Conservation (phyloP, 2,888 invertebrate species). For the Trisateles emortualis region DNA sequence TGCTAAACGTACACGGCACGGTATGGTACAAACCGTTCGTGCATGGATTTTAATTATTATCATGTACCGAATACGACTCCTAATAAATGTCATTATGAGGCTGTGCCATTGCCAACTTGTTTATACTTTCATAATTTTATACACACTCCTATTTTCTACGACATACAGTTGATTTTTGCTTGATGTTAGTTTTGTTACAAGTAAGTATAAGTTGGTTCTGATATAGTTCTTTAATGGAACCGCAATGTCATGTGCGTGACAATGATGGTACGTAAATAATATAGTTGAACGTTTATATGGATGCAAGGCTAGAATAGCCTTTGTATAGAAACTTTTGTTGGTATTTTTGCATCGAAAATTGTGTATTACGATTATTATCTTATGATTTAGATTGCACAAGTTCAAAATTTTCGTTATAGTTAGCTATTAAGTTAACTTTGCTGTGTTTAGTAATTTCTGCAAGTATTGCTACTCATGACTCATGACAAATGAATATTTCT, state of each 20-base stretch:
- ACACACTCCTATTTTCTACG: conserved; percentile 16
- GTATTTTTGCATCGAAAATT: conserved; percentile 53
- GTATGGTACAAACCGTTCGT: conserved; percentile 81
- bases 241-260: conserved; percentile 82
- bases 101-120: conserved; percentile 61
- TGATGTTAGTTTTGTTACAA: conserved; percentile 3
- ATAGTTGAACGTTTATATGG: conserved; percentile 73
- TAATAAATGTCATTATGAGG: conserved; percentile 86
- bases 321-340: conserved; percentile 66
- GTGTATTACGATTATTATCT: conserved; percentile 48
- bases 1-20: conserved; percentile 79
- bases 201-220: conserved; percentile 53
- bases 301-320: conserved; percentile 57
- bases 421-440: conserved; percentile 36
- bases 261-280: conserved; percentile 82
- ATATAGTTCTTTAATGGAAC: conserved; percentile 83
- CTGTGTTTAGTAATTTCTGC: conserved; percentile 46
- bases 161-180: conserved; percentile 41
- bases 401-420: conserved; percentile 46
- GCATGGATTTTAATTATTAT: conserved; percentile 86
- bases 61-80: conserved; percentile 85
- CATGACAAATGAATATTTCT: conserved; percentile 39
- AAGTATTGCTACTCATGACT: conserved; percentile 36
- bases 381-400: conserved; percentile 52
- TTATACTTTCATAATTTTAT: conserved; percentile 17